These are phyloP conservation scores for Cephus spinipes DNA, from an alignment of 2,888 invertebrate genomes.

Conservation along the genomic window DNA sequence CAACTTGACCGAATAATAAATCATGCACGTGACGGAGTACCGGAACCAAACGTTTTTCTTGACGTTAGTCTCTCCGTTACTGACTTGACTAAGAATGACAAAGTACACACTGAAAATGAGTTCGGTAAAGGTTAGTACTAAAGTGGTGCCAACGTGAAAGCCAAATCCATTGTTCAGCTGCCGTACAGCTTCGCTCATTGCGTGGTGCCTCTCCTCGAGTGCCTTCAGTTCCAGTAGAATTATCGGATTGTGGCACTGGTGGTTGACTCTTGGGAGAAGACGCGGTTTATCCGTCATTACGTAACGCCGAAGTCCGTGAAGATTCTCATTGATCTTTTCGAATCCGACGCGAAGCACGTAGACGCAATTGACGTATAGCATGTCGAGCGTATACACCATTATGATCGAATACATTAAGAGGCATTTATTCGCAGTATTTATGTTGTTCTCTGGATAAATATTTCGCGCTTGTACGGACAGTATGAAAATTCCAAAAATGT, in stretches of 20 bases:
- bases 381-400: conserved; percentile 35
- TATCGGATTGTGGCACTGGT: conserved; percentile 10
- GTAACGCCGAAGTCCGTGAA: conserved; percentile 33
- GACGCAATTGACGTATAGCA: conserved; percentile 45
- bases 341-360: conserved; percentile 45
- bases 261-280: neutral
- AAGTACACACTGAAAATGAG: conserved; percentile 54
- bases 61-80: conserved; percentile 30
- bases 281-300: conserved; percentile 8
- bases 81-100: conserved; percentile 38
- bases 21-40: conserved; percentile 46
- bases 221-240: conserved; percentile 43
- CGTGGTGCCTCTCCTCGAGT: conserved; percentile 46
- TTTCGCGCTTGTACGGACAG: conserved; percentile 29
- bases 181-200: conserved; percentile 41
- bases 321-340: conserved; percentile 38
- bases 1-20: conserved; percentile 47
- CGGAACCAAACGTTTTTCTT: conserved; percentile 49
- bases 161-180: conserved; percentile 43
- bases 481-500: conserved; percentile 37
- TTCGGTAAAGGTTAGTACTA: conserved; percentile 46
- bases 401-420: conserved; percentile 31
- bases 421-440: conserved; percentile 16
- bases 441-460: conserved; percentile 9
- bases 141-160: conserved; percentile 39